Percentiles rank a stretch among this genome's conserved stretches.
phyloP scores from a whole-genome alignment of 92 coral and sea anemone species.

The Pocillopora grandis region DNA sequence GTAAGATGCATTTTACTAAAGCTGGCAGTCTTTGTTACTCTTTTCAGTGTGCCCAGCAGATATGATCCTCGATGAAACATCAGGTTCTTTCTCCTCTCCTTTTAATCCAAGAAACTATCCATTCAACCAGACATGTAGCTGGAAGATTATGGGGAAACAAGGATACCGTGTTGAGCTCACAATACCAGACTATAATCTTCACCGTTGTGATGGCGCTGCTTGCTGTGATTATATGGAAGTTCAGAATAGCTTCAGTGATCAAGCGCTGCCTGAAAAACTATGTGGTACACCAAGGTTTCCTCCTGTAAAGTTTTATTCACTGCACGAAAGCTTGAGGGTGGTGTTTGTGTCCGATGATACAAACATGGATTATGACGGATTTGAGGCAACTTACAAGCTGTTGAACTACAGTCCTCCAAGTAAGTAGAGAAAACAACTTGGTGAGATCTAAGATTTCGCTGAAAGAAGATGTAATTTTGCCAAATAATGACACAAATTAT shows the following conservation, averaged over 20 bases:
- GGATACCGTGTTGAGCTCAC: too few species aligned
- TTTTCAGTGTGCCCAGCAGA: constrained; percentile 24
- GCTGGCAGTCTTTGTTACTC: not conserved
- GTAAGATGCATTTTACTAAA: too few species aligned
- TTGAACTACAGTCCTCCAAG: constrained; percentile 16
- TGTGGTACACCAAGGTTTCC: not conserved
- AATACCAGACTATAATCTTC: too few species aligned
- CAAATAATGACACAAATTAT: too few species aligned
- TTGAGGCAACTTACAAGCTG: constrained; percentile 5
- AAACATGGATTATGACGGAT: not conserved
- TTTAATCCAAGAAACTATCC: not conserved
- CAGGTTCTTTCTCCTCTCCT: constrained; percentile 9
- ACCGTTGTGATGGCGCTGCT: too few species aligned
- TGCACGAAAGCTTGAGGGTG: constrained; percentile 6
- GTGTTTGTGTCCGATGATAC: not conserved
- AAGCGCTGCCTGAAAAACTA: not conserved
- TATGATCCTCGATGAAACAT: not conserved
- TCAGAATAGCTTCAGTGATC: not conserved
- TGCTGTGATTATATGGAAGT: constrained; percentile 2
- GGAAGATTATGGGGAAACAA: too few species aligned
- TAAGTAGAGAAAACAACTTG: not conserved
- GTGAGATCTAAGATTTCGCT: too few species aligned
- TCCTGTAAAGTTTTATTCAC: not conserved
- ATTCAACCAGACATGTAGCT: too few species aligned
- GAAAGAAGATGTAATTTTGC: too few species aligned